Percentiles rank a stretch among this genome's conserved stretches.
Evolutionary conservation across 2,113 vertebrate genomes (phyloP).

Genomic region (Rafetus swinhoei): DNA sequence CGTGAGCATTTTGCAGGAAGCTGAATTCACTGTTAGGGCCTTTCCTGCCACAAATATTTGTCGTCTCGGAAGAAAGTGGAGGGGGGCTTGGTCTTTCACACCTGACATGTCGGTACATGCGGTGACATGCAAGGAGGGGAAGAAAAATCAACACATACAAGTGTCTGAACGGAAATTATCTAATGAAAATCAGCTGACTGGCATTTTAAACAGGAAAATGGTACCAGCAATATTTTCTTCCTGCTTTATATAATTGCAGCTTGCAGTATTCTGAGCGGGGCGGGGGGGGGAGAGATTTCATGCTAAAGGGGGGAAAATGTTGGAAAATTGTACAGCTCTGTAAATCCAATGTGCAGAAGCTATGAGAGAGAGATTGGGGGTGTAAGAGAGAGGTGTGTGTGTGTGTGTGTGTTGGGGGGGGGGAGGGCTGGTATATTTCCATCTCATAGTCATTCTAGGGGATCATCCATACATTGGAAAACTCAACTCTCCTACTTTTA

Average conservation of each 20-base stretch:
- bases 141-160: slow-evolving; percentile 73
- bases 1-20: neutral
- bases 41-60: slow-evolving; percentile 55
- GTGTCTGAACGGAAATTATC: slow-evolving; percentile 61
- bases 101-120: slow-evolving; percentile 51
- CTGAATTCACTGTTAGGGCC: slow-evolving; percentile 45
- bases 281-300: neutral
- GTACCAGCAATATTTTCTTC: neutral
- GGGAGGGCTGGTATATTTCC: neutral
- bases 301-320: neutral
- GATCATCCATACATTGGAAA: neutral
- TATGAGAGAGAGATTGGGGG: neutral
- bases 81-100: slow-evolving; percentile 49
- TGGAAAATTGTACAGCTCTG: neutral
- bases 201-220: neutral
- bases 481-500: neutral
- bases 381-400: accelerated
- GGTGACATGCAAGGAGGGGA: slow-evolving; percentile 69
- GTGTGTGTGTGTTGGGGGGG: too few species aligned
- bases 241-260: slow-evolving; percentile 14
- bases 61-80: slow-evolving; percentile 41
- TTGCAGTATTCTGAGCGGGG: neutral
- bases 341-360: neutral
- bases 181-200: slow-evolving; percentile 24
- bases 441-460: neutral